Conservation (phyloP, 1,140 invertebrate genomes). For the Trachelipus rathkii region DNA sequence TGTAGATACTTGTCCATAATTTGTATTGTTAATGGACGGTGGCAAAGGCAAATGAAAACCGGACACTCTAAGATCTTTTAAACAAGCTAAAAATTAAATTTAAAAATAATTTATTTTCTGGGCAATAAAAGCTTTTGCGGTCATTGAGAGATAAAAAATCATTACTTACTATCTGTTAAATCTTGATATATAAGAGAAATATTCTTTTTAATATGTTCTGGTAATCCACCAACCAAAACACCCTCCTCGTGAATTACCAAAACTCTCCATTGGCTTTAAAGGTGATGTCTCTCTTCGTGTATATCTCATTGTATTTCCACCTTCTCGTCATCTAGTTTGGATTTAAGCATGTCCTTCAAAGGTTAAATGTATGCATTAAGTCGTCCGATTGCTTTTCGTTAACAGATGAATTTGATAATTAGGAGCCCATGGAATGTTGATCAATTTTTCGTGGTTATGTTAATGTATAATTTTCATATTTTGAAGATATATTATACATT, state of each 20-base stretch:
- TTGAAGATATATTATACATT: not conserved
- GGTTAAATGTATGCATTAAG: not conserved
- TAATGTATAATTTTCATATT: not conserved
- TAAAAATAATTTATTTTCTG: not conserved
- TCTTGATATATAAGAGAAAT: not conserved
- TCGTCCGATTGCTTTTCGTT: not conserved
- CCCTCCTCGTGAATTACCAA: not conserved
- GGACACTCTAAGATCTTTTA: not conserved
- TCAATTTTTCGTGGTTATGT: not conserved
- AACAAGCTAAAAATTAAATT: not conserved
- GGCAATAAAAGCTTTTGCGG: not conserved
- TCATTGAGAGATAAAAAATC: not conserved
- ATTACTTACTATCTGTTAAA: not conserved
- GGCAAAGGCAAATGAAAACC: not conserved
- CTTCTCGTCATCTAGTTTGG: not conserved
- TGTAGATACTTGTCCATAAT: not conserved
- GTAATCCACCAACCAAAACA: not conserved
- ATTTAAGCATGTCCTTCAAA: not conserved
- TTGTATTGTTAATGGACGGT: not conserved
- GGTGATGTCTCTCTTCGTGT: not conserved
- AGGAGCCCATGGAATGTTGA: not conserved
- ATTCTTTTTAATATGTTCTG: not conserved
- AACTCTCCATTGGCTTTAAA: not conserved
- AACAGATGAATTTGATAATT: not conserved
- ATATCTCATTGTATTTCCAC: not conserved